These are phyloP conservation scores for Malachius bipustulatus DNA, from an alignment of 2,888 invertebrate species.

Conservation along the genomic window DNA sequence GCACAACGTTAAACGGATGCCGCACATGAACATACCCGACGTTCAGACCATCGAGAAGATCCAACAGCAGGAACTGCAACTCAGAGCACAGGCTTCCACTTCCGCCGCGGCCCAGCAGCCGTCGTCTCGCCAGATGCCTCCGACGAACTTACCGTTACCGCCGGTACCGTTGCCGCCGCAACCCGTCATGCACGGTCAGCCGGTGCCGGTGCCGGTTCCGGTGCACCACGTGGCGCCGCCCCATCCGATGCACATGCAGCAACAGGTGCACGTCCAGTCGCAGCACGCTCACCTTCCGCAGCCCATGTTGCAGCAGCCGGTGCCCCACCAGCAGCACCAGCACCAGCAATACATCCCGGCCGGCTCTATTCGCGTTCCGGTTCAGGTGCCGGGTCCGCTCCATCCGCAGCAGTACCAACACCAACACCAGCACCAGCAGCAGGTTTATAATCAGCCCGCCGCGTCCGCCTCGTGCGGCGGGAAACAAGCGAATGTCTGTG, in stretches of 20 bases:
- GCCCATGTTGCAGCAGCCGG: too few relatives aligned
- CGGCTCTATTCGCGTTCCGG: not conserved
- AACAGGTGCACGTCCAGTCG: too few relatives aligned
- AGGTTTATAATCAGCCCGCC: too few relatives aligned
- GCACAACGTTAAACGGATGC: constrained; percentile 28
- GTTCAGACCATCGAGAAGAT: constrained; percentile 42
- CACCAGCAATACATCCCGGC: not conserved
- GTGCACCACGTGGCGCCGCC: not conserved
- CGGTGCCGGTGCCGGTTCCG: not conserved
- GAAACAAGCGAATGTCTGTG: too few relatives aligned
- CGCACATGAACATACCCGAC: constrained; percentile 34
- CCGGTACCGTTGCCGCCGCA: not conserved
- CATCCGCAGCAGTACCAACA: not conserved
- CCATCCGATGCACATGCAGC: not conserved
- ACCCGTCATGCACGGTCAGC: not conserved
- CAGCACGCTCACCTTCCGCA: too few relatives aligned
- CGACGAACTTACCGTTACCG: too few relatives aligned
- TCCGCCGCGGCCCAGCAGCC: not conserved
- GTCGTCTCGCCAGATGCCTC: constrained; percentile 3
- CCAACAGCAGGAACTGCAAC: constrained; percentile 24
- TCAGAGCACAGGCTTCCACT: not conserved
- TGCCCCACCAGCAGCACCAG: too few relatives aligned
- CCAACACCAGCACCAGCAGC: not conserved
- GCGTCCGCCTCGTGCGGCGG: too few relatives aligned
- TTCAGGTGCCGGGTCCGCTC: not conserved